Evolutionary conservation across 2,888 invertebrate species (phyloP).

Genomic region (Meghimatium bilineatum): DNA sequence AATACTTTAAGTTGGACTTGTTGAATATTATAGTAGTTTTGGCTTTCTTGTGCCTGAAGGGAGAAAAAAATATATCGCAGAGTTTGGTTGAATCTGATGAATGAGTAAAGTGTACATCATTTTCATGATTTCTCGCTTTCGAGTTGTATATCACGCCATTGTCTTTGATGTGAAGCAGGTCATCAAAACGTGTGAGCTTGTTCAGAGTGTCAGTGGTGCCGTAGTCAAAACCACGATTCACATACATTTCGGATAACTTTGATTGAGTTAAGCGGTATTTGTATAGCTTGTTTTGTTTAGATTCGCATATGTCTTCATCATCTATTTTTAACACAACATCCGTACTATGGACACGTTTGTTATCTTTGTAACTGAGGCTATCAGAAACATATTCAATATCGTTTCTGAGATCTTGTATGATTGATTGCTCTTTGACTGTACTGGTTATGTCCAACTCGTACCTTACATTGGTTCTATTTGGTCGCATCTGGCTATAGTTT

Average conservation of each 20-base stretch:
- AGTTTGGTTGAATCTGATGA: background rate
- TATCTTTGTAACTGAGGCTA: background rate
- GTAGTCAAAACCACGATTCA: background rate
- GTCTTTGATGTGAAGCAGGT: too few species aligned
- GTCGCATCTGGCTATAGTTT: background rate
- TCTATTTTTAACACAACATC: background rate
- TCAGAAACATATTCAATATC: background rate
- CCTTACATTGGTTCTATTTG: background rate
- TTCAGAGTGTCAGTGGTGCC: too few species aligned
- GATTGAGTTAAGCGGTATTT: background rate
- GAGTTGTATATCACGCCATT: too few species aligned
- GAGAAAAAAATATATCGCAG: background rate
- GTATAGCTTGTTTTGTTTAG: background rate
- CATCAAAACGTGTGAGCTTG: too few species aligned
- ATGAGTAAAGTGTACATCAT: too few species aligned
- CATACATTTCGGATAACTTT: background rate
- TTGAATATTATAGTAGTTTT: background rate
- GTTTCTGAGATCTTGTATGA: background rate
- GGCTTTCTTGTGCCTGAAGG: background rate
- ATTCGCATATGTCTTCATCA: background rate
- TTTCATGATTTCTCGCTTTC: too few species aligned
- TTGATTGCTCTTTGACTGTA: slow-evolving; percentile 11
- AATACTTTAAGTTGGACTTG: background rate
- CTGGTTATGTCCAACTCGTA: background rate
- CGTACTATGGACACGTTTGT: background rate